phyloP scores from a whole-genome alignment of 1,140 invertebrate genomes.

The Cryptotermes secundus region DNA sequence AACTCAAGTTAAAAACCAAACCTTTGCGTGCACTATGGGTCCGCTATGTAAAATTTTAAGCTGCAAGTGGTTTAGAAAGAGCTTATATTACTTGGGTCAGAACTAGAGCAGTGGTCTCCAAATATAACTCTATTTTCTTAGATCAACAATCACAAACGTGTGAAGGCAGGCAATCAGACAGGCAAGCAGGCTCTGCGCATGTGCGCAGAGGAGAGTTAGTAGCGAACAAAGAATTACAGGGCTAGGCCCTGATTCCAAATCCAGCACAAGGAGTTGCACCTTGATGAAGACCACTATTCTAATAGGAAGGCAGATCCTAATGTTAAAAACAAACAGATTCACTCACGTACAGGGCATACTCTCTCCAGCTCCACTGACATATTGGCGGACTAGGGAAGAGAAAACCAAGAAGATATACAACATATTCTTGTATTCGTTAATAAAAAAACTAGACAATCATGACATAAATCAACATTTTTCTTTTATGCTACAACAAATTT shows the following conservation, averaged over 20 bases:
- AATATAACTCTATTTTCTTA: not conserved
- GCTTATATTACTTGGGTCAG: constrained; percentile 32
- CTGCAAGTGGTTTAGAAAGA: constrained; percentile 34
- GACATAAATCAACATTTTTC: constrained; percentile 27
- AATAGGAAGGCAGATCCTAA: constrained; percentile 37
- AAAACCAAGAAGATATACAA: constrained; percentile 35
- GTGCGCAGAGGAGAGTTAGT: no score
- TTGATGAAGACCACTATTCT: constrained; percentile 39
- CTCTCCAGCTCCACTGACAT: constrained; percentile 68
- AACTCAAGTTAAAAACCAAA: constrained; percentile 20
- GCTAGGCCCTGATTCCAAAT: not conserved
- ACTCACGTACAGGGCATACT: constrained; percentile 68
- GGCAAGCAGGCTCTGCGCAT: not conserved
- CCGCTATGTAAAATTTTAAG: constrained; percentile 34
- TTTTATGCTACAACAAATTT: not conserved
- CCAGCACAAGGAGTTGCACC: constrained; percentile 18
- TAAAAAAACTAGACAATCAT: not conserved
- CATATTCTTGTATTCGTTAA: not conserved
- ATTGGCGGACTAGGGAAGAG: constrained; percentile 67
- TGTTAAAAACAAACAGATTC: constrained; percentile 39
- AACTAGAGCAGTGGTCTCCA: constrained; percentile 39
- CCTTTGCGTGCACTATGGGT: constrained; percentile 35
- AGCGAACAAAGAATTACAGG: not conserved
- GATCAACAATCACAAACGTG: not conserved
- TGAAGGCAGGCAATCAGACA: not conserved